Evolutionary conservation across 2,797 vertebrate genomes (phyloP).

Genomic region (Oreochromis mossambicus): DNA sequence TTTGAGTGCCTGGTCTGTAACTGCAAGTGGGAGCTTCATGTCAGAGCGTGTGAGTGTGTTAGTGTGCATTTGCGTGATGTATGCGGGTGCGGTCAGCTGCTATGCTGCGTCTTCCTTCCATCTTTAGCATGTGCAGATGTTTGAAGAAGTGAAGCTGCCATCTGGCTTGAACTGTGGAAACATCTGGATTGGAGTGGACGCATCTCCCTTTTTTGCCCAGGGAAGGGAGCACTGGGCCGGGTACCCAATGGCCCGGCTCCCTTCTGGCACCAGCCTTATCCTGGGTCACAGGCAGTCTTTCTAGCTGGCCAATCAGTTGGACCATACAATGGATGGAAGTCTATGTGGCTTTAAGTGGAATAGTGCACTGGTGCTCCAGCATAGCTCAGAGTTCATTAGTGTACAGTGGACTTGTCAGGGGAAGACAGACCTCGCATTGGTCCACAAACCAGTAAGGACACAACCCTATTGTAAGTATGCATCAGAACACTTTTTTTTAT

Average conservation of each 20-base stretch:
- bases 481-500: not conserved
- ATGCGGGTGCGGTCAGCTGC: constrained; percentile 74
- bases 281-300: constrained; percentile 78
- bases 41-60: constrained; percentile 5
- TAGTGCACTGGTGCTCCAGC: constrained; percentile 61
- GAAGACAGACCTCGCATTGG: constrained; percentile 70
- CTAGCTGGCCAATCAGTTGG: constrained; percentile 33
- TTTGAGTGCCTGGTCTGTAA: constrained; percentile 6
- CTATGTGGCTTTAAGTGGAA: constrained; percentile 62
- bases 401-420: constrained; percentile 85
- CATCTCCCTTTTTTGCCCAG: constrained; percentile 73
- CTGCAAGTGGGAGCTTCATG: constrained; percentile 40
- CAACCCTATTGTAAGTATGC: constrained; percentile 75
- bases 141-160: constrained; percentile 76
- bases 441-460: constrained; percentile 59
- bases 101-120: constrained; percentile 30
- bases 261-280: constrained; percentile 71
- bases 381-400: constrained; percentile 64
- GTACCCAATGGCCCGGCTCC: constrained; percentile 74
- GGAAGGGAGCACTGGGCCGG: constrained; percentile 78
- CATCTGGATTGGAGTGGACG: constrained; percentile 79
- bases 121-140: constrained; percentile 85
- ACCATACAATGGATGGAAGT: constrained; percentile 70
- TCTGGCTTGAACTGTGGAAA: constrained; percentile 76
- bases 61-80: constrained; percentile 59